A percentile compares a stretch with the other conserved stretches of the same genome.
Conservation (phyloP, 2,113 vertebrate genomes). For the Candoia aspera region DNA sequence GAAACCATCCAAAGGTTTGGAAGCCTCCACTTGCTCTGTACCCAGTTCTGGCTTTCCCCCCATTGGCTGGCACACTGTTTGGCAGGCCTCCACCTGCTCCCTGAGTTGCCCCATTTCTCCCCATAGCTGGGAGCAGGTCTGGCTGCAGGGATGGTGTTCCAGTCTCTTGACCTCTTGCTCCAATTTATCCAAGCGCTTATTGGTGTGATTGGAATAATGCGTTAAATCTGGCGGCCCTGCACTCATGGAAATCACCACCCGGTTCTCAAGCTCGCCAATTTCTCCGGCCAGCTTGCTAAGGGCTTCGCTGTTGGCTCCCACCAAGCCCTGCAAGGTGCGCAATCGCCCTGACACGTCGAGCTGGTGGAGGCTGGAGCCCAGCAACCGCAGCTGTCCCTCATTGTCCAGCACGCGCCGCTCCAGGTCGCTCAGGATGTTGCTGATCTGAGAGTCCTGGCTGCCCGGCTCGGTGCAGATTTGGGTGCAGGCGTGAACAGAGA, state of each 20-base stretch:
- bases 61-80: slow-evolving; percentile 49
- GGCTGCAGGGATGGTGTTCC: slow-evolving; percentile 68
- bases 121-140: slow-evolving; percentile 79
- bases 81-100: slow-evolving; percentile 80
- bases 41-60: slow-evolving; percentile 57
- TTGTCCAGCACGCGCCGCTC: slow-evolving; percentile 77
- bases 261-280: slow-evolving; percentile 68
- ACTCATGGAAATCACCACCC: slow-evolving; percentile 63
- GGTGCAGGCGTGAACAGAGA: slow-evolving; percentile 71
- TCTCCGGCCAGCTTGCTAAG: slow-evolving; percentile 64
- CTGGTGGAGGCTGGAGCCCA: slow-evolving; percentile 75
- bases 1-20: slow-evolving; percentile 80
- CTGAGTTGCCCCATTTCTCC: slow-evolving; percentile 81
- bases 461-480: slow-evolving; percentile 67
- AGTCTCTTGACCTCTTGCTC: slow-evolving; percentile 66
- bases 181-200: slow-evolving; percentile 65
- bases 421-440: slow-evolving; percentile 76
- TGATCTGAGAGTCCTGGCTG: slow-evolving; percentile 60
- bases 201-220: slow-evolving; percentile 74
- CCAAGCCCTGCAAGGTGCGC: slow-evolving; percentile 61
- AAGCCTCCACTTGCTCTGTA: slow-evolving; percentile 39
- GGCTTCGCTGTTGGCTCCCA: slow-evolving; percentile 8
- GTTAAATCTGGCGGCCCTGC: slow-evolving; percentile 67
- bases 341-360: slow-evolving; percentile 79
- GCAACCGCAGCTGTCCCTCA: slow-evolving; percentile 73